Base-by-base conservation (phyloP, 2,113 vertebrate species). In the Cervus canadensis region DNA sequence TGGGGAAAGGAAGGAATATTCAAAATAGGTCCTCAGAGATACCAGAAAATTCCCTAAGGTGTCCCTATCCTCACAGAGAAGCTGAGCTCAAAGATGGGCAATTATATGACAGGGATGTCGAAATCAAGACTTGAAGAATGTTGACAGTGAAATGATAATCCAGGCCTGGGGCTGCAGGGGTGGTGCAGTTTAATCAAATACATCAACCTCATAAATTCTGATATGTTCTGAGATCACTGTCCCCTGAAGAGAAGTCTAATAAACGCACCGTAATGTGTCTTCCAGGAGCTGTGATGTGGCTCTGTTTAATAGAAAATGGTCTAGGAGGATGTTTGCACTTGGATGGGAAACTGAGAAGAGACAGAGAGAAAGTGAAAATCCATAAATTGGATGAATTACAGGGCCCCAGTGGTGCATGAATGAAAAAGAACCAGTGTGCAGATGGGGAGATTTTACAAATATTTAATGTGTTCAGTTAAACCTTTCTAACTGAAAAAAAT, bases 201-300 rank as follows among this genome's bases (percentile, higher is more conserved):
- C 1, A 56, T 52, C 12, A 74, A 7, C 82, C 94, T 93, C 62
- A 92, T 96, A 83, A 95, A 93, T 78, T 95, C 74, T 89, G 23
- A 45, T 71, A 16, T 59, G 15, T 76, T 95, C 60, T 71, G 43
- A 95, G 45, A 83, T n/a, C 1, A 1, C 59, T 64, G 50, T 92
- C n/a, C 76, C 50, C 67, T 59, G 40, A 96, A 95, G 71, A 91
- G 43, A 88, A 85, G 19, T 62, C 40, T 96, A 93, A 94, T 96
- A 97, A 95, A 50, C 3, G 2, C 54, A 81, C 92, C 17, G 43
- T 74, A 87, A 87, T 89, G 15, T 89, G 21, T 33, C 86, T 95
- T 79, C 78, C 48, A 84, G 76, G 67, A 60, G 26, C 52, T 40
- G 50, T 96, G 62, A 43, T 36, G 16, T 48, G 62, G 4, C n/a